These are phyloP conservation scores for Phoenicopterus ruber DNA, from an alignment of 2,113 vertebrate species.

Conservation along the genomic window DNA sequence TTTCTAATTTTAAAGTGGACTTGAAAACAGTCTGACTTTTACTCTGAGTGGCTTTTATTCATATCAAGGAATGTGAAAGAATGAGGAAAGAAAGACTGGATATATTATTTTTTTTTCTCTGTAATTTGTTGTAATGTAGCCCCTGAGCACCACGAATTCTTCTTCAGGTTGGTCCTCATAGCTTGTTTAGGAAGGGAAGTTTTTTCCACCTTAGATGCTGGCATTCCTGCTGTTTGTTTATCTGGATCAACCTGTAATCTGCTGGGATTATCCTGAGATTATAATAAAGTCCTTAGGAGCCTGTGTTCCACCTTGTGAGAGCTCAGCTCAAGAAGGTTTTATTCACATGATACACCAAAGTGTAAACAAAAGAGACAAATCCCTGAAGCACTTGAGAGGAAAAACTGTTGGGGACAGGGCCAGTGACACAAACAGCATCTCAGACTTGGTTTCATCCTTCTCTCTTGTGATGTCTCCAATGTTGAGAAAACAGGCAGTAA, in stretches of 20 bases:
- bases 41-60: neutral
- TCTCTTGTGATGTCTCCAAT: neutral
- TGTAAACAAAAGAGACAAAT: neutral
- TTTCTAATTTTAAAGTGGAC: neutral
- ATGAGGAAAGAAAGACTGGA: neutral
- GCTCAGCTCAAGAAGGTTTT: neutral
- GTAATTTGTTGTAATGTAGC: neutral
- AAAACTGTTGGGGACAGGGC: neutral
- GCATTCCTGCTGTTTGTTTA: neutral
- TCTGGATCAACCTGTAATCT: neutral
- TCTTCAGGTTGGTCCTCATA: neutral
- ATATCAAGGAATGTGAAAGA: neutral
- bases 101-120: neutral
- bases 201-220: neutral
- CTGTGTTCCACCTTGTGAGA: neutral
- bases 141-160: neutral
- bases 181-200: neutral
- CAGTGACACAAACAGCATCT: neutral
- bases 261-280: neutral
- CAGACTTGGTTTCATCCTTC: neutral
- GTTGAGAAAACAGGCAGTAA: neutral
- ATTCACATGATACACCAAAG: neutral
- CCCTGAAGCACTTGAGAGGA: neutral
- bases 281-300: neutral
- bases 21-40: neutral